Evolutionary conservation across 2,797 vertebrate species (phyloP).

Genomic region (Trichosurus vulpecula): DNA sequence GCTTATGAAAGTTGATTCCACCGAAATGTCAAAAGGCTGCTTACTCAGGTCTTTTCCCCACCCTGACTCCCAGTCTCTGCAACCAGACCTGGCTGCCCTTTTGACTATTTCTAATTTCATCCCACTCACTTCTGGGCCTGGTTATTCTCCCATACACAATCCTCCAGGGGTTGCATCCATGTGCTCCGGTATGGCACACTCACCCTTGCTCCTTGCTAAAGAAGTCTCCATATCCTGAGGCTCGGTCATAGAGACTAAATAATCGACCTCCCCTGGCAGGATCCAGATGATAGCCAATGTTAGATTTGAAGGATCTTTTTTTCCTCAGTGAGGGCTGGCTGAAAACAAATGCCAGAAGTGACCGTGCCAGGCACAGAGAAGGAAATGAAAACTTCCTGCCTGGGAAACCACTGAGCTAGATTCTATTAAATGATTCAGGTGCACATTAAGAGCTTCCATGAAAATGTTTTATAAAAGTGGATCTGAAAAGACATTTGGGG

Average conservation of each 20-base stretch:
- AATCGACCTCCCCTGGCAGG: conserved; percentile 62
- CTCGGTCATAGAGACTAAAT: conserved; percentile 74
- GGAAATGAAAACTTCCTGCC: conserved; percentile 57
- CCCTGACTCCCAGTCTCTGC: background rate
- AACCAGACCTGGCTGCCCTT: conserved; percentile 59
- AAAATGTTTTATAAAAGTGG: background rate
- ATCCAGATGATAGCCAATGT: conserved; percentile 1
- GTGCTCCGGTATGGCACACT: conserved; percentile 30
- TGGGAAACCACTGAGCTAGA: conserved; percentile 20
- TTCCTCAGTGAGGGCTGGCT: conserved; percentile 35
- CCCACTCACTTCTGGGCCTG: conserved; percentile 23
- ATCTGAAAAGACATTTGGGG: background rate
- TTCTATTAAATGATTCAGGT: background rate
- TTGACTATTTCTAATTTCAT: conserved; percentile 57
- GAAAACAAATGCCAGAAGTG: conserved; percentile 76
- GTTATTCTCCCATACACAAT: conserved; percentile 1
- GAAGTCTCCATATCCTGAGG: conserved; percentile 39
- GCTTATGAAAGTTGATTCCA: conserved; percentile 72
- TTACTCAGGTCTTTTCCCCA: background rate
- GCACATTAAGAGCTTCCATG: background rate
- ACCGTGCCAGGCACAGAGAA: conserved; percentile 69
- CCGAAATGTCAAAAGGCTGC: conserved; percentile 75
- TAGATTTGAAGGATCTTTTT: conserved; percentile 37
- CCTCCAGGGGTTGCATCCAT: conserved; percentile 32
- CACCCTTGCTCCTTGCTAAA: conserved; percentile 5